Conservation (phyloP, 2,797 vertebrate genomes). For the Eremophila alpestris region DNA sequence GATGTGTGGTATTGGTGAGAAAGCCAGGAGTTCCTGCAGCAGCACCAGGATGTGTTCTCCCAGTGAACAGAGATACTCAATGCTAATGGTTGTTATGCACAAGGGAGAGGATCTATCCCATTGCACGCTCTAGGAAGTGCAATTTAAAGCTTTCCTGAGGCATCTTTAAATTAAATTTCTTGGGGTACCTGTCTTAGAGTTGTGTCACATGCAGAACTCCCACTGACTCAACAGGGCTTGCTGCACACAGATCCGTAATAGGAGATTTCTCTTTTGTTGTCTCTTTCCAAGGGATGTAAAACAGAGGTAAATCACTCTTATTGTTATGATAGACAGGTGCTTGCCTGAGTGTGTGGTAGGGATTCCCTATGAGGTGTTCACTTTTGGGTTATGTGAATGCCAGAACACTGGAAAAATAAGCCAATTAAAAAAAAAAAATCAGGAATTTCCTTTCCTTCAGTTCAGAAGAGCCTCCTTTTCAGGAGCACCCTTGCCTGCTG, state of each 20-base stretch:
- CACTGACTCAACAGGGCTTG: not conserved
- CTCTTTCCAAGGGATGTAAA: not conserved
- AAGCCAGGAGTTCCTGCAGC: not conserved
- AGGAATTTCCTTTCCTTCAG: not conserved
- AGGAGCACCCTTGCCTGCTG: not conserved
- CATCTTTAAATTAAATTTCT: constrained; percentile 29
- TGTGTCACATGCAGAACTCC: not conserved
- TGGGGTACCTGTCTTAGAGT: not conserved
- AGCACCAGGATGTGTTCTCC: not conserved
- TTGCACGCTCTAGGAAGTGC: not conserved
- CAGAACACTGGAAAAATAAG: not conserved
- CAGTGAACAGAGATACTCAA: constrained; percentile 3
- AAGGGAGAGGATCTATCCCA: not conserved
- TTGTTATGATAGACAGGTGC: not conserved
- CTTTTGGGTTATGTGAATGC: not conserved
- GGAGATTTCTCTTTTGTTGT: not conserved
- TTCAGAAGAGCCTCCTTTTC: not conserved
- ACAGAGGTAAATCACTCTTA: not conserved
- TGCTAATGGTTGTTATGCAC: not conserved
- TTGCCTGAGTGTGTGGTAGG: not conserved
- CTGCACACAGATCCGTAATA: not conserved
- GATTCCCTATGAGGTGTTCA: not conserved
- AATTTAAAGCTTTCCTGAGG: constrained; percentile 51
- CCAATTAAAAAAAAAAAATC: not conserved
- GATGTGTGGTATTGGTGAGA: not conserved